A percentile compares a stretch with the other conserved stretches of the same genome.
Evolutionary conservation across 2,888 invertebrate genomes (phyloP).

Genomic region (Tanytarsus gracilentus): DNA sequence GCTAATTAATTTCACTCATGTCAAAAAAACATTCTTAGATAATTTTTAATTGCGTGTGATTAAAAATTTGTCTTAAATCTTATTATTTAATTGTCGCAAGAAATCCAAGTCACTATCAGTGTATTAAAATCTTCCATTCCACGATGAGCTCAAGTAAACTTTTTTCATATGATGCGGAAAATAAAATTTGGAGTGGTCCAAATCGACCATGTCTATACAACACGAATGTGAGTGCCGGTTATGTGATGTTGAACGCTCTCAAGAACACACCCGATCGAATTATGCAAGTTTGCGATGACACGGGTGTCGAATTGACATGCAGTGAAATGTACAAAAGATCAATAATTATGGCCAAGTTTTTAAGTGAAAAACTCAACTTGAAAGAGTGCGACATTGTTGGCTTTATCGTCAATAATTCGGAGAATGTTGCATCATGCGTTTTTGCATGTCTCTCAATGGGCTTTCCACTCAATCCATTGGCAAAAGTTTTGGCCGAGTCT

Average conservation of each 20-base stretch:
- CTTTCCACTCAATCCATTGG: slow-evolving; percentile 17
- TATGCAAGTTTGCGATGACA: background rate
- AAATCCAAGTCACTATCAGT: no score
- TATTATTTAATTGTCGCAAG: no score
- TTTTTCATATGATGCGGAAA: background rate
- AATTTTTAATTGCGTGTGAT: no score
- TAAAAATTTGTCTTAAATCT: no score
- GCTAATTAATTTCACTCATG: no score
- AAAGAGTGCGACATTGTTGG: slow-evolving; percentile 14
- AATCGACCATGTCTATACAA: background rate
- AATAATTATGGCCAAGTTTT: background rate
- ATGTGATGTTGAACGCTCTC: background rate
- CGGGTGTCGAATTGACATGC: background rate
- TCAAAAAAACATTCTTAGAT: no score
- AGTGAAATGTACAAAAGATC: background rate
- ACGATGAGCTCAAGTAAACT: no score
- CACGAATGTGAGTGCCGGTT: background rate
- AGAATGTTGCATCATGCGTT: background rate
- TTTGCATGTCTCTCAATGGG: slow-evolving; percentile 1
- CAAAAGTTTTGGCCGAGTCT: background rate
- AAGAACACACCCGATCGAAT: background rate
- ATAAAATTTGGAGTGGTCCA: background rate
- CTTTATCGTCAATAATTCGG: slow-evolving; percentile 4
- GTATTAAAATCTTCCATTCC: no score
- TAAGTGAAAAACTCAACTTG: background rate